Conservation (phyloP, 2,888 invertebrate species). For the Dolomedes plantarius region DNA sequence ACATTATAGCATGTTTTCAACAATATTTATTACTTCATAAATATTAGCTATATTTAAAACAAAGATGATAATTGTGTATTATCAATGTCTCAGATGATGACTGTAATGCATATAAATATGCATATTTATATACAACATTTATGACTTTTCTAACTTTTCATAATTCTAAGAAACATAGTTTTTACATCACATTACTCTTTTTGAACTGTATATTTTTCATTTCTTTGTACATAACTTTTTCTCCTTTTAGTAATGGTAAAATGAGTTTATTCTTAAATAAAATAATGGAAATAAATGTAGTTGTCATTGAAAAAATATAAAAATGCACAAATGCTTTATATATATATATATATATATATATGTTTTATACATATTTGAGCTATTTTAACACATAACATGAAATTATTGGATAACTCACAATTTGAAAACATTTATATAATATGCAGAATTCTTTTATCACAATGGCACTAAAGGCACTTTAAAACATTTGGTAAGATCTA, state of each 20-base stretch:
- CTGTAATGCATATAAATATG: too few species aligned
- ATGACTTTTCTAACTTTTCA: too few species aligned
- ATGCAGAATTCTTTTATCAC: background rate
- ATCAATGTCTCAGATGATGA: too few species aligned
- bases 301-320: background rate
- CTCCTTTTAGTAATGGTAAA: background rate
- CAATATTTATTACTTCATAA: too few species aligned
- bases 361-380: background rate
- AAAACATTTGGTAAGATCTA: background rate
- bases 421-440: background rate
- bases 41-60: too few species aligned
- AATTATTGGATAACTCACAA: background rate
- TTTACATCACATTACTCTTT: too few species aligned
- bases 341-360: background rate
- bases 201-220: background rate
- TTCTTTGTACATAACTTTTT: background rate
- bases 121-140: too few species aligned
- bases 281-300: background rate
- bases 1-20: too few species aligned
- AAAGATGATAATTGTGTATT: too few species aligned
- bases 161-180: too few species aligned
- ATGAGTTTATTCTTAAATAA: background rate
- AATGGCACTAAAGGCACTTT: conserved; percentile 7
- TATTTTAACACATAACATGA: conserved; percentile 1
- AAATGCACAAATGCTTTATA: background rate